Evolutionary conservation across 2,888 invertebrate genomes (phyloP).

Genomic region (Lymantria dispar): DNA sequence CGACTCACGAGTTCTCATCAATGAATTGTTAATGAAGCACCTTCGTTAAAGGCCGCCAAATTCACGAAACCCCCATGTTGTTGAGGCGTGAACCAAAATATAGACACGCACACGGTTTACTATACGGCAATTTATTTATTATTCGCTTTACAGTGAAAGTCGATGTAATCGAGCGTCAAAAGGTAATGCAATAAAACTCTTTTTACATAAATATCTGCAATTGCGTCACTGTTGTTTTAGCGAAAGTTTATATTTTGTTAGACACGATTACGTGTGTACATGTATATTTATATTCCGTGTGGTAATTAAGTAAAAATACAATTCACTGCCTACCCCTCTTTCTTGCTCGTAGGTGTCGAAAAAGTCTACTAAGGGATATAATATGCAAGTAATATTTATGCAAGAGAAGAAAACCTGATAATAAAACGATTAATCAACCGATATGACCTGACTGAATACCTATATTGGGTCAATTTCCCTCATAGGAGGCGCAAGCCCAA

Average conservation of each 20-base stretch:
- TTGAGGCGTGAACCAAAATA: conserved; percentile 67
- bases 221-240: conserved; percentile 38
- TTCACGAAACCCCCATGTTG: conserved; percentile 61
- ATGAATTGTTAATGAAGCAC: conserved; percentile 73
- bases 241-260: conserved; percentile 30
- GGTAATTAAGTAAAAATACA: too few species aligned
- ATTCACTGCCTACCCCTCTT: too few species aligned
- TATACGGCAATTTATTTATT: conserved; percentile 39
- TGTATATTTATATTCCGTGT: neutral
- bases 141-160: conserved; percentile 38
- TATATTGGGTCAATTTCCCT: too few species aligned
- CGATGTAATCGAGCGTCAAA: conserved; percentile 33
- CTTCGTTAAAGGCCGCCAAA: conserved; percentile 77
- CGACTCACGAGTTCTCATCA: conserved; percentile 64
- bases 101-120: conserved; percentile 57
- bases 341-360: too few species aligned
- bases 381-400: too few species aligned
- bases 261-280: conserved; percentile 24
- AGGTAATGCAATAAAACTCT: conserved; percentile 32
- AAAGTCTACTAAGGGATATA: too few species aligned
- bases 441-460: too few species aligned
- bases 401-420: too few species aligned
- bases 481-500: too few species aligned
- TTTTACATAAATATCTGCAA: conserved; percentile 27
- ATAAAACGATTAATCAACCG: too few species aligned